Conservation (phyloP, 1,140 invertebrate species). For the Apis cerana region DNA sequence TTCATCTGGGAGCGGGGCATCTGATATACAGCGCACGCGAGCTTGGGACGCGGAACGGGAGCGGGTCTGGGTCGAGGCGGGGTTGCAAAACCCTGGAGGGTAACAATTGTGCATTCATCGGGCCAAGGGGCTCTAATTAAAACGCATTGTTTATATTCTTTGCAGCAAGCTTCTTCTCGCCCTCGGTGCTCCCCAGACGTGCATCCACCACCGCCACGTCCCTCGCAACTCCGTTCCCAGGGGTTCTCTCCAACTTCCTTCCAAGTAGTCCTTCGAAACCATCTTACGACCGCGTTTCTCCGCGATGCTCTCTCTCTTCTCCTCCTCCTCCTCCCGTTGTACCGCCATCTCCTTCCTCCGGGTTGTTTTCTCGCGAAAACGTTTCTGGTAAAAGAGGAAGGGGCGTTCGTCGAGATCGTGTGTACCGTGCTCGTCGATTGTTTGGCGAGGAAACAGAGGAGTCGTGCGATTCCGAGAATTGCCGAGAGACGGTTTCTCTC, state of each 20-base stretch:
- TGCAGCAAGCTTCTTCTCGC: conserved; percentile 66
- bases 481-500: too few species aligned
- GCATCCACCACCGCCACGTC: neutral
- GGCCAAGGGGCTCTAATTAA: conserved; percentile 76
- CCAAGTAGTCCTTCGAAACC: too few species aligned
- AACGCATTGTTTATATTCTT: conserved; percentile 80
- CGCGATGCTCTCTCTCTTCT: too few species aligned
- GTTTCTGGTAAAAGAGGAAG: neutral
- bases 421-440: neutral
- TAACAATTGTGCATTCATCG: conserved; percentile 77
- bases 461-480: neutral
- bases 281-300: neutral
- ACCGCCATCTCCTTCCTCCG: neutral
- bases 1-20: conserved; percentile 53
- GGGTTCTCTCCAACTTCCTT: conserved; percentile 48
- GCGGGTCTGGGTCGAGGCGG: conserved; percentile 42
- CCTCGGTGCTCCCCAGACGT: conserved; percentile 19
- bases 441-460: neutral
- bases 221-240: conserved; percentile 26
- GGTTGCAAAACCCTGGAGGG: conserved; percentile 62
- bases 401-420: neutral
- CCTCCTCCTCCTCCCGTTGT: too few species aligned
- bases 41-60: conserved; percentile 41
- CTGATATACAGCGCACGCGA: conserved; percentile 60
- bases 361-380: neutral